A percentile compares a stretch with the other conserved stretches of the same genome.
phyloP scores from a whole-genome alignment of 2,797 vertebrate genomes.

The Melanitta fusca region DNA sequence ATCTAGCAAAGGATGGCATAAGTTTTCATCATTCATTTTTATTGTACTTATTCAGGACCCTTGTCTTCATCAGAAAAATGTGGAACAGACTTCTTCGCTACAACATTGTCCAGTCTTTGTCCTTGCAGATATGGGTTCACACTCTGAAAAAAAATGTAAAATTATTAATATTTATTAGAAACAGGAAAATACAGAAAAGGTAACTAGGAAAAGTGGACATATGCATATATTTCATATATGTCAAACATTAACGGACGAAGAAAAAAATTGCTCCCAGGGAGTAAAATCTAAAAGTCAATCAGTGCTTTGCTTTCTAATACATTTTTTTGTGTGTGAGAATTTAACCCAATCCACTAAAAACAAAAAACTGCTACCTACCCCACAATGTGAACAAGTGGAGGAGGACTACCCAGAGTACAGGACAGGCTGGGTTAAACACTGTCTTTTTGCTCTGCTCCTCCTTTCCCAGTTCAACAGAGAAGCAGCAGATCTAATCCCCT shows the following conservation, averaged over 20 bases:
- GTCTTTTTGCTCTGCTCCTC: background rate
- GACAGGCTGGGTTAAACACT: background rate
- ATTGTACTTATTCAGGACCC: constrained; percentile 70
- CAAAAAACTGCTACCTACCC: background rate
- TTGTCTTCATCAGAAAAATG: constrained; percentile 93
- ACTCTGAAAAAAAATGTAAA: constrained; percentile 82
- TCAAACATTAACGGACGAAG: background rate
- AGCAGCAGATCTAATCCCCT: background rate
- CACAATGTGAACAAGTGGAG: background rate
- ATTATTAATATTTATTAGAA: background rate
- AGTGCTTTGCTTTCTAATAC: background rate
- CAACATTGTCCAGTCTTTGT: constrained; percentile 93
- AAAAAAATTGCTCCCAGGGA: background rate
- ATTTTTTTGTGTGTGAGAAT: background rate
- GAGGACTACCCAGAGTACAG: background rate
- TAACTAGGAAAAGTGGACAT: background rate
- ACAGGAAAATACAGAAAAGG: background rate
- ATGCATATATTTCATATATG: background rate
- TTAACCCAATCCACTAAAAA: background rate
- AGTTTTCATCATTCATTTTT: constrained; percentile 55
- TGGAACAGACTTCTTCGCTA: constrained; percentile 97
- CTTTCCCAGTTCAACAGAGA: background rate
- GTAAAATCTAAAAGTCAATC: background rate
- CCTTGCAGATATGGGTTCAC: constrained; percentile 95
- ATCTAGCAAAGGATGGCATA: constrained; percentile 1